Percentiles rank a stretch among this genome's conserved stretches.
phyloP scores from a whole-genome alignment of 2,888 invertebrate species.

The Lycia hirtaria region DNA sequence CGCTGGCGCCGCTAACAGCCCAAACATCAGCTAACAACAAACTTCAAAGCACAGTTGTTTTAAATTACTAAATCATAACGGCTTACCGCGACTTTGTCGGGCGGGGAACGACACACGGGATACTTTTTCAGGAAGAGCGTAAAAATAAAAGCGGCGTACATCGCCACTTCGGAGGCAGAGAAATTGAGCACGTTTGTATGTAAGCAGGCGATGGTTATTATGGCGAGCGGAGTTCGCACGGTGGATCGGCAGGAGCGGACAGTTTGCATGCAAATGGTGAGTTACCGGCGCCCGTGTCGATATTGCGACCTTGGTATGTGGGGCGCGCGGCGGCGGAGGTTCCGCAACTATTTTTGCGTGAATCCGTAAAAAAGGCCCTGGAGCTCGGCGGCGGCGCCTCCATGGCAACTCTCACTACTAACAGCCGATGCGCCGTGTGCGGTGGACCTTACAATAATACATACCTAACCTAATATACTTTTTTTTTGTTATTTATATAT shows the following conservation, averaged over 20 bases:
- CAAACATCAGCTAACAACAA: conserved; percentile 40
- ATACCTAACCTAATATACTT: no score
- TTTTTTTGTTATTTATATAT: no score
- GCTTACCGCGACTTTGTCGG: conserved; percentile 29
- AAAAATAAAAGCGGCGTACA: not conserved
- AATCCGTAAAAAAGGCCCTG: conserved; percentile 2
- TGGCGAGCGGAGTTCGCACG: conserved; percentile 34
- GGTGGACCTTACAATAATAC: conserved; percentile 17
- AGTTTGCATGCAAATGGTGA: conserved; percentile 68
- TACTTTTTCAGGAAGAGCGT: conserved; percentile 14
- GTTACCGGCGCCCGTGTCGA: conserved; percentile 49
- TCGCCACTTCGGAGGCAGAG: not conserved
- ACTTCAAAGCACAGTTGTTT: conserved; percentile 51
- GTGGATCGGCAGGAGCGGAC: conserved; percentile 40
- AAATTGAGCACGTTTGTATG: conserved; percentile 5
- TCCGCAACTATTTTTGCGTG: conserved; percentile 22
- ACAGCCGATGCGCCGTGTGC: conserved; percentile 21
- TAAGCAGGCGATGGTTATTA: conserved; percentile 34
- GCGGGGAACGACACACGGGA: conserved; percentile 26
- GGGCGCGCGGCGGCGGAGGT: conserved; percentile 18
- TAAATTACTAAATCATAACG: conserved; percentile 50
- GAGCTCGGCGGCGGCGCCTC: no score
- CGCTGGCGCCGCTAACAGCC: conserved; percentile 45
- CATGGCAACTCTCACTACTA: conserved; percentile 17
- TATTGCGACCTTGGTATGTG: conserved; percentile 47